Base-by-base conservation (phyloP, 2,113 vertebrate species). In the Sclerurus mexicanus region DNA sequence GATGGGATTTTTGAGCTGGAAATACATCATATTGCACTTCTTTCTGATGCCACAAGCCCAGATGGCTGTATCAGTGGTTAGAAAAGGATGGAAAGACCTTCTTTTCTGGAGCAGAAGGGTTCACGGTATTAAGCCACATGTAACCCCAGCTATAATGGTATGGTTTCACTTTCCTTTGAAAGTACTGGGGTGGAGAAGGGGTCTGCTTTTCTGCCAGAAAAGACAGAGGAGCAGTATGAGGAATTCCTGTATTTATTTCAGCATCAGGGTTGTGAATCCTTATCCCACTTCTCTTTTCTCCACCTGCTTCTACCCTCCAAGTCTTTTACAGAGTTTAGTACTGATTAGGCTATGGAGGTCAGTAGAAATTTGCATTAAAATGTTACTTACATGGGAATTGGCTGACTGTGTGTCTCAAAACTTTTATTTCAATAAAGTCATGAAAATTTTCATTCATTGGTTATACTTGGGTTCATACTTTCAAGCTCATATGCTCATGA, bases 271-370 rank as follows among this genome's bases (percentile, higher is more conserved):
- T 67, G 60, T 63, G 42, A 93, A 55, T n/a, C 59, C 10, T 64
- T 30, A 86, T 83, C 39, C 72, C 76, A 93, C 93, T 95, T 96
- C 91, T 90, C 47, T 84, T 96, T 92, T 95, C 47, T 67, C 39
- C 56, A 81, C 64, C 86, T 93, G 76, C 83, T 95, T 72, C 35
- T 89, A 74, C 56, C 33, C 30, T 90, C 72, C 39, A 93, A 59
- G 40, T 77, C 55, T 84, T 49, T 44, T 30, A 64, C 44, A 25
- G 14, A 24, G 74, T 86, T 92, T 60, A n/a, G 24, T 86, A 31
- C 42, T 74, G 27, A 25, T 63, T 84, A 88, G 25, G 33, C 14
- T 55, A 55, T 13, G 3, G 52, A 4, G 3, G 37, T 52, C 83
- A 89, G 47, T 81, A 86, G 33, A 78, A 73, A 81, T 95, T 90